Conservation (phyloP, 2,888 invertebrate species). For the Conus canariensis region DNA sequence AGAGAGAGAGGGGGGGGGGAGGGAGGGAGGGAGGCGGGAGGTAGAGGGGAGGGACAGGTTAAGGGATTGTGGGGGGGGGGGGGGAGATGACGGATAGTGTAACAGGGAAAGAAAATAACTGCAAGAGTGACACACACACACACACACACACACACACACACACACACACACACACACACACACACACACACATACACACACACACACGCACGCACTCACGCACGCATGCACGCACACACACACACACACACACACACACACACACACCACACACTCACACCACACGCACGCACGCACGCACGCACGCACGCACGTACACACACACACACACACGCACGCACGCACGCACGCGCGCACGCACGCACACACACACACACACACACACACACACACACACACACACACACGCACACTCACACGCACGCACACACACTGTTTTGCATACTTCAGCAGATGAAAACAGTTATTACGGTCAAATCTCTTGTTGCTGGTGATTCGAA, state of each 20-base stretch:
- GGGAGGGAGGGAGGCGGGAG: not conserved
- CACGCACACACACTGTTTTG: no score
- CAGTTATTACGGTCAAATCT: no score
- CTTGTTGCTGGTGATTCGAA: no score
- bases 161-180: slow-evolving; percentile 4
- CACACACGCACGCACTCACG: not conserved
- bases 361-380: not conserved
- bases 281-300: not conserved
- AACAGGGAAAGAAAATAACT: no score
- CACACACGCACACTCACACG: no score
- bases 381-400: not conserved
- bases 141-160: not conserved
- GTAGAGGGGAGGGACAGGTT: no score
- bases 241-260: slow-evolving; percentile 7
- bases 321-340: not conserved
- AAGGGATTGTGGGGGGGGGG: no score
- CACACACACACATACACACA: not conserved
- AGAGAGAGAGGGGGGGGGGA: not conserved
- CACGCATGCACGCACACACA: not conserved
- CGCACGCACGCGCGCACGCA: not conserved
- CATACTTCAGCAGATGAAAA: no score
- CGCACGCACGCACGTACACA: no score
- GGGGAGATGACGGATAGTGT: no score
- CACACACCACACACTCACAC: not conserved
- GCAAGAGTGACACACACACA: not conserved